Evolutionary conservation across 2,888 invertebrate species (phyloP).

Genomic region (Leptogaster cylindrica): DNA sequence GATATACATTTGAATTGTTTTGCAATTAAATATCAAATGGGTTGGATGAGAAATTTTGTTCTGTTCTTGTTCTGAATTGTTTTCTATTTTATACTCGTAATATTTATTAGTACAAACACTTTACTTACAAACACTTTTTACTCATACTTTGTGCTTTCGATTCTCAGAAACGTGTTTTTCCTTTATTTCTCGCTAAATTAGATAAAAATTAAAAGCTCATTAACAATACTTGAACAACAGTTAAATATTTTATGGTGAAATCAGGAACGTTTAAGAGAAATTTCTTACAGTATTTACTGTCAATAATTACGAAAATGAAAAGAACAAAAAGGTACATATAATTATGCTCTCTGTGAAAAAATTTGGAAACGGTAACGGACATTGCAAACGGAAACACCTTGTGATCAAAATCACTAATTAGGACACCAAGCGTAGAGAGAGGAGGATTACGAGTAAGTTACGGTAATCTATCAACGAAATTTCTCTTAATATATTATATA

Average conservation of each 20-base stretch:
- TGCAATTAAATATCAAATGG: conserved; percentile 28
- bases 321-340: neutral
- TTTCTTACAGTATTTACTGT: neutral
- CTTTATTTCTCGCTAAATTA: too few species aligned
- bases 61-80: conserved; percentile 9
- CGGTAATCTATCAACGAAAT: conserved; percentile 7
- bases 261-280: conserved; percentile 22
- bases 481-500: conserved; percentile 21
- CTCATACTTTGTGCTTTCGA: conserved; percentile 27
- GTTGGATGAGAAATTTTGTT: conserved; percentile 14
- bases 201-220: too few species aligned
- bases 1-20: neutral
- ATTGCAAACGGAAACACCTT: too few species aligned
- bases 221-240: conserved; percentile 10
- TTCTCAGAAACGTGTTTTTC: conserved; percentile 9
- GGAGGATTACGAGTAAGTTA: neutral
- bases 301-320: neutral
- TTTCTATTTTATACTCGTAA: conserved; percentile 4
- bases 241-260: neutral
- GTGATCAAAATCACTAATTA: too few species aligned
- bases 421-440: too few species aligned
- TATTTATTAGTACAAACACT: conserved; percentile 29
- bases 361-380: neutral
- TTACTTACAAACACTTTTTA: conserved; percentile 11
- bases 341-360: neutral